Conservation (phyloP, 2,888 invertebrate genomes). For the Aspidiotus rigidus region DNA sequence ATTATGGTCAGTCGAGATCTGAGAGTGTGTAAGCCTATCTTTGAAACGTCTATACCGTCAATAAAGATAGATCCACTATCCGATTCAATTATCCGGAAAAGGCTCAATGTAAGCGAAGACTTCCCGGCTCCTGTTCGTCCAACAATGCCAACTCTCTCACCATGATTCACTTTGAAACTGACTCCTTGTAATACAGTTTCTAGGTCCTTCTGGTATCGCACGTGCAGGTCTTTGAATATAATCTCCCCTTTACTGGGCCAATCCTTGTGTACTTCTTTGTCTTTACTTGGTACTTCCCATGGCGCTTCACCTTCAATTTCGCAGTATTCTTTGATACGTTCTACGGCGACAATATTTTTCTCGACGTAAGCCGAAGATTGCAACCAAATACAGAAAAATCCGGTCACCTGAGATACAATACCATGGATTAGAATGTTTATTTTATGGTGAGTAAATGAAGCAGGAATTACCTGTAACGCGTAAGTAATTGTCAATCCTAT, state of each 20-base stretch:
- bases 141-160: slow-evolving; percentile 83
- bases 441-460: no score
- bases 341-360: slow-evolving; percentile 53
- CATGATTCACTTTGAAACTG: slow-evolving; percentile 64
- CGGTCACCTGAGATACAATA: slow-evolving; percentile 57
- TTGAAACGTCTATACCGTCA: slow-evolving; percentile 71
- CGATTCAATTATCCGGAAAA: slow-evolving; percentile 84
- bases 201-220: slow-evolving; percentile 75
- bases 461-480: neutral
- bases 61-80: slow-evolving; percentile 71
- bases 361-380: slow-evolving; percentile 51
- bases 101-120: slow-evolving; percentile 74
- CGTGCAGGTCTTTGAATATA: slow-evolving; percentile 68
- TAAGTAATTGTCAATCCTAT: slow-evolving; percentile 63
- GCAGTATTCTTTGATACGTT: slow-evolving; percentile 52
- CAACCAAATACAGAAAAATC: neutral
- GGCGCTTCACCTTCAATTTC: slow-evolving; percentile 41
- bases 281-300: slow-evolving; percentile 29
- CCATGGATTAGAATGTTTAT: slow-evolving; percentile 60
- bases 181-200: slow-evolving; percentile 77
- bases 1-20: slow-evolving; percentile 53
- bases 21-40: slow-evolving; percentile 74
- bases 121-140: slow-evolving; percentile 88
- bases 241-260: slow-evolving; percentile 81
- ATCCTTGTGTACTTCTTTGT: slow-evolving; percentile 40